Percentiles rank a stretch among this genome's conserved stretches.
Evolutionary conservation across 2,113 vertebrate genomes (phyloP).

Genomic region (Lichenostomus cassidix): DNA sequence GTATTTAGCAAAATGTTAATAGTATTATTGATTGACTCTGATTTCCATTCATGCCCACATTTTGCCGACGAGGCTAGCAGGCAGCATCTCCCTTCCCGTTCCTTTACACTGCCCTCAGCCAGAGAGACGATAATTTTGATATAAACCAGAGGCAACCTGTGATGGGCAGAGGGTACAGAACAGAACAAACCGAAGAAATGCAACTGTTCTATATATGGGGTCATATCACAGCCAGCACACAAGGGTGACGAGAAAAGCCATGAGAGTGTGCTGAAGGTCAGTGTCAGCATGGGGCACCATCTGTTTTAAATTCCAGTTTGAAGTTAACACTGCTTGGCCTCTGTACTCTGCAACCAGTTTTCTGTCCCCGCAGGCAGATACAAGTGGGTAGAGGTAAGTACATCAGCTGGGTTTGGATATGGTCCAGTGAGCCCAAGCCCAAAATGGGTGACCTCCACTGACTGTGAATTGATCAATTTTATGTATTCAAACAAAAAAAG

Average conservation of each 20-base stretch:
- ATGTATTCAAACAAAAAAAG: neutral
- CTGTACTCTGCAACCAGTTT: neutral
- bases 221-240: accelerated
- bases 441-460: neutral
- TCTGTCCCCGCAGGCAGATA: neutral
- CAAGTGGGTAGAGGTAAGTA: neutral
- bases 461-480: neutral
- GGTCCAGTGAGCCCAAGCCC: neutral
- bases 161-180: neutral
- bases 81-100: accelerated
- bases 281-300: neutral
- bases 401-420: neutral
- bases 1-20: neutral
- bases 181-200: neutral
- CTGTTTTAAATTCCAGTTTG: neutral
- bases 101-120: neutral
- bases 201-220: neutral
- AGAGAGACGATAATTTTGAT: neutral
- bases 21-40: neutral
- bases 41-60: neutral
- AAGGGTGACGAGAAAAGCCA: neutral
- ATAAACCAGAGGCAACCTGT: neutral
- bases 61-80: accelerated
- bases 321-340: neutral
- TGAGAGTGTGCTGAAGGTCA: neutral